A percentile compares a stretch with the other conserved stretches of the same genome.
Evolutionary conservation across 2,888 invertebrate species (phyloP).

Genomic region (Drosophila mayaguana): DNA sequence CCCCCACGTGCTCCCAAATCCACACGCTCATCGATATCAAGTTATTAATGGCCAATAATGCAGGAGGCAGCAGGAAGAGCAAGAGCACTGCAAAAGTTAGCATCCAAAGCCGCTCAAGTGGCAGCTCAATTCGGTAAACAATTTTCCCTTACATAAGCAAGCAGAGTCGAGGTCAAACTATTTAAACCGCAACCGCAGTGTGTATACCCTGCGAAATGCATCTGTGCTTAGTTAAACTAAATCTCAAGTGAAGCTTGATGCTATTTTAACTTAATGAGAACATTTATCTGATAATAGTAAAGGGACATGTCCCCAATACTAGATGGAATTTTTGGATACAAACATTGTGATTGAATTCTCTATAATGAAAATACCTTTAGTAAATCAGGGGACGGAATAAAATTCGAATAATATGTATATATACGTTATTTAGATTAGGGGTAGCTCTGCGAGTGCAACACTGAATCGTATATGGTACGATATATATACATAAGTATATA

Average conservation of each 20-base stretch:
- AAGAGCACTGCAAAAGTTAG: slow-evolving; percentile 29
- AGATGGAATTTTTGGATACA: too few relatives aligned
- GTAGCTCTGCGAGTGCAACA: too few relatives aligned
- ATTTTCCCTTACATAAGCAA: slow-evolving; percentile 60
- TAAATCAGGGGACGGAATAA: too few relatives aligned
- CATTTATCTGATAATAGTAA: too few relatives aligned
- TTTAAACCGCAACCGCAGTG: background rate
- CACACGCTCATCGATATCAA: slow-evolving; percentile 72
- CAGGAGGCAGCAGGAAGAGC: background rate
- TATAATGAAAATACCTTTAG: too few relatives aligned
- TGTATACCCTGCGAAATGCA: slow-evolving; percentile 30
- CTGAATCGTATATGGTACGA: too few relatives aligned
- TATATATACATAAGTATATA: too few relatives aligned
- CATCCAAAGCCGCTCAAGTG: slow-evolving; percentile 56
- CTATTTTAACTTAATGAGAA: too few relatives aligned
- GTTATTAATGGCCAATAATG: slow-evolving; percentile 80
- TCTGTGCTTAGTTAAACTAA: background rate
- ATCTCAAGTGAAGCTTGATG: background rate
- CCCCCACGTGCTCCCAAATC: slow-evolving; percentile 18
- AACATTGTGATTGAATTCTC: too few relatives aligned
- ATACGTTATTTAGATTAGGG: too few relatives aligned
- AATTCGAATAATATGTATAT: too few relatives aligned
- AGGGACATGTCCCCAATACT: too few relatives aligned
- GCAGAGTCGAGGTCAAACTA: slow-evolving; percentile 8
- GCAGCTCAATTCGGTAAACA: slow-evolving; percentile 74